Percentiles rank a stretch among this genome's conserved stretches.
These are phyloP conservation scores for Cephus runcator DNA, from an alignment of 2,888 invertebrate species.

Conservation along the genomic window DNA sequence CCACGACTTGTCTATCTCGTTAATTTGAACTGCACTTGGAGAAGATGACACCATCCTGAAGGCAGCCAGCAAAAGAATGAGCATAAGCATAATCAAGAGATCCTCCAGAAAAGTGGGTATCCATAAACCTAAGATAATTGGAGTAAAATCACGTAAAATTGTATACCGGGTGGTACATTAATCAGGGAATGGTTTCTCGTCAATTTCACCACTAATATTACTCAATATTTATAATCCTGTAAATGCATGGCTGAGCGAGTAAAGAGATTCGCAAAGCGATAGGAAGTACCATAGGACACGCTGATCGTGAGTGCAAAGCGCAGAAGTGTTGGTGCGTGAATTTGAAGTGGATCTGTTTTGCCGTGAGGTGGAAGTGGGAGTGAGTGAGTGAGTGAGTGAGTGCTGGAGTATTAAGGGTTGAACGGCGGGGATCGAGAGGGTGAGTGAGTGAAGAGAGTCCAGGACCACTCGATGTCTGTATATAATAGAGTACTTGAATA, in stretches of 20 bases:
- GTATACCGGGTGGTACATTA: background rate
- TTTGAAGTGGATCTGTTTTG: background rate
- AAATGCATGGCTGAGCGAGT: background rate
- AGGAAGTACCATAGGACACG: background rate
- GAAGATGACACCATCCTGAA: background rate
- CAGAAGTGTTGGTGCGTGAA: background rate
- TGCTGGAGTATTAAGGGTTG: background rate
- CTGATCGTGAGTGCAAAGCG: background rate
- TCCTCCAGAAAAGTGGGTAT: background rate
- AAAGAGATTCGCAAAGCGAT: background rate
- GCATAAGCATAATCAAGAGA: background rate
- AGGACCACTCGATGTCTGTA: conserved; percentile 6
- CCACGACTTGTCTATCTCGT: background rate
- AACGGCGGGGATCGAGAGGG: background rate
- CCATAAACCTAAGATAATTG: background rate
- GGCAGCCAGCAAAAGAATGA: background rate
- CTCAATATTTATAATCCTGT: background rate
- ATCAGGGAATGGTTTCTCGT: background rate
- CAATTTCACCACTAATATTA: background rate
- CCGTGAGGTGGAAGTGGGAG: background rate
- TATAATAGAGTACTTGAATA: conserved; percentile 9
- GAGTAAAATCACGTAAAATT: background rate
- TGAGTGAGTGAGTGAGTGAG: too few species aligned
- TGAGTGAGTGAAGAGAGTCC: background rate
- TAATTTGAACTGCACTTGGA: background rate